A percentile compares a stretch with the other conserved stretches of the same genome.
Conservation (phyloP, 2,797 vertebrate species). For the Mionectes olivaceus region DNA sequence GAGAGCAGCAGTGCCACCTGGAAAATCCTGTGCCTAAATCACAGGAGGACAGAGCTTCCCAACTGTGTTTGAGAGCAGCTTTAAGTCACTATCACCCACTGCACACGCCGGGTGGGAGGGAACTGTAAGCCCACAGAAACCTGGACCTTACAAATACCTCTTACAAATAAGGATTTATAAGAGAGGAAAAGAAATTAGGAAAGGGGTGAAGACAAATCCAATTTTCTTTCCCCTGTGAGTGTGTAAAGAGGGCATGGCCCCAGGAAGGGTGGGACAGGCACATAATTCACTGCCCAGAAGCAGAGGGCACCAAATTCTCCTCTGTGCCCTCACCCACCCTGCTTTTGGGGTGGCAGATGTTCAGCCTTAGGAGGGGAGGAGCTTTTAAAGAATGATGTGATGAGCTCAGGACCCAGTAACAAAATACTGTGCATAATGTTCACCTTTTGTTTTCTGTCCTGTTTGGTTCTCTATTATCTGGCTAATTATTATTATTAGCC, state of each 20-base stretch:
- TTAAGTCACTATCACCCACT: not conserved
- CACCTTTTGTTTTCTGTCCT: not conserved
- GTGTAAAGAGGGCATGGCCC: not conserved
- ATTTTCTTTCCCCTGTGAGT: not conserved
- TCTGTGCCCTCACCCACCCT: fast-evolving
- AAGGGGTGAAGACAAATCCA: not conserved
- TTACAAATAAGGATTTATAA: not conserved
- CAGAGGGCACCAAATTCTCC: not conserved
- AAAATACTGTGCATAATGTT: not conserved
- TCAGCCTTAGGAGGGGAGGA: not conserved
- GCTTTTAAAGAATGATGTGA: not conserved
- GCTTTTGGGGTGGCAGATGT: not conserved
- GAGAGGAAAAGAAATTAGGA: not conserved
- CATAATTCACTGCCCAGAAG: not conserved
- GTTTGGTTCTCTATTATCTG: no score
- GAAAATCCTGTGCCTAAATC: not conserved
- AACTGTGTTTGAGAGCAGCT: not conserved
- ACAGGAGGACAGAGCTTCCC: not conserved
- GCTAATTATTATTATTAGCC: not conserved
- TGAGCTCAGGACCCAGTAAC: not conserved
- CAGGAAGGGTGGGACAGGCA: not conserved
- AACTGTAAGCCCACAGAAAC: not conserved
- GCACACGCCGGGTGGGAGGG: not conserved
- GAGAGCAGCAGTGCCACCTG: not conserved
- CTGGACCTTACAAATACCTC: not conserved